Base-by-base conservation (phyloP, 2,113 vertebrate genomes). In the Strigops habroptila region DNA sequence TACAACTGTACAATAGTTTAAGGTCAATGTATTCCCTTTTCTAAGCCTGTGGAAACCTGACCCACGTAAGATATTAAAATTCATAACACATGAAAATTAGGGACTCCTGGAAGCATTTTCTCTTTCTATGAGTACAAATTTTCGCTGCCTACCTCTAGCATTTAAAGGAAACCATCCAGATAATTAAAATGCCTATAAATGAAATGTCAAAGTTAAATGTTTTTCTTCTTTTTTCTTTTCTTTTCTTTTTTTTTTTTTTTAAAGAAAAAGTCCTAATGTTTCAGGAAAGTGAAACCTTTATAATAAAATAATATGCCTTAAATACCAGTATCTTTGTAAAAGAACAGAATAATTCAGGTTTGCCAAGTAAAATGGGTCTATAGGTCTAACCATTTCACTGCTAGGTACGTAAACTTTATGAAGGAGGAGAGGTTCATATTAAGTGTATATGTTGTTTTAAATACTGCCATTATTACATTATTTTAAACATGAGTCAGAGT, bases 161-260 rank as follows among this genome's bases (percentile, higher is more conserved):
- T 98, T 98, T 98, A 98, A 97, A 97, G 91, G 97, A 98, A 98
- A 97, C 96, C 96, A 98, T 97, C 96, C 96, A 98, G 97, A 97
- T 97, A 98, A 98, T 98, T 98, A 98, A 98, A 98, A 98, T 97
- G 78, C 88, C 97, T 98, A 97, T 97, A 98, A 98, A 98, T 96
- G 96, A 98, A 98, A 98, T 97, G 97, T 98, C 96, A 97, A 96
- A 97, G 79, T 98, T 98, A 98, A 98, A 98, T 97, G 94, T 97
- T 98, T 97, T 97, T 83, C 22, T 76, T 87, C 18, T 48, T 64
- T 83, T 48, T 9, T 52, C 62, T 53, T 0, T 33, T 62, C 62
- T 68, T 76, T 80, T 44, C 37, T 39, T 43, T 30, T 22, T 41
- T 27, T 7, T 23, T 35, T 41, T 69, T 85, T 94, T 89, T 4